Evolutionary conservation across 53 echinoderm and acorn worm genomes (phyloP).

Genomic region (Astropecten irregularis): DNA sequence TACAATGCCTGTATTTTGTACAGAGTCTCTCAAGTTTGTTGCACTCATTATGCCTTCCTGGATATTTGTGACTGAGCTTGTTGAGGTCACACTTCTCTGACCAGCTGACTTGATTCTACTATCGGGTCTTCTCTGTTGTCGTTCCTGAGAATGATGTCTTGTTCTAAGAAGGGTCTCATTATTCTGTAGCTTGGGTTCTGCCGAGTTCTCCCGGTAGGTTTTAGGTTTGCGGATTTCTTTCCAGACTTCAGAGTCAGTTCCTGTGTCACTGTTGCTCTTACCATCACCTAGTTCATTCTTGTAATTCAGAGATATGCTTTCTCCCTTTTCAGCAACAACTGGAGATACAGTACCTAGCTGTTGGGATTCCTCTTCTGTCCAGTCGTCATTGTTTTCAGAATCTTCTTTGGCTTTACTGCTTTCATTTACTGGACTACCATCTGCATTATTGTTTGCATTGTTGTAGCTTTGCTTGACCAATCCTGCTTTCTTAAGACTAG

Average conservation of each 20-base stretch:
- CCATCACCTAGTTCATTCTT: background rate
- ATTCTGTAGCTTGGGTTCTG: background rate
- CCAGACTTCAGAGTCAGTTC: constrained; percentile 27
- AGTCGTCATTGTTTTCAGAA: background rate
- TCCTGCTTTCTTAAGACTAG: constrained; percentile 42
- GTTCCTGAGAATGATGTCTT: background rate
- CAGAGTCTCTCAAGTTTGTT: background rate
- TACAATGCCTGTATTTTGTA: background rate
- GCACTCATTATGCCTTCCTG: background rate
- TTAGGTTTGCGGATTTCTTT: constrained; percentile 36
- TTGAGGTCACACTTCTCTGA: constrained; percentile 14
- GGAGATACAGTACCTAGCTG: background rate
- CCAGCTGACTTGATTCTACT: constrained; percentile 29
- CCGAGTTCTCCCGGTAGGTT: background rate
- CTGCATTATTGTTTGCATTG: constrained; percentile 14
- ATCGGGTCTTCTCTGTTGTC: background rate
- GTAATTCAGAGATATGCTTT: background rate
- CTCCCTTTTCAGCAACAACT: constrained; percentile 17
- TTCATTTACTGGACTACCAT: background rate
- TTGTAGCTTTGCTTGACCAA: background rate
- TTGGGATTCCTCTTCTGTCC: background rate
- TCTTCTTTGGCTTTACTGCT: background rate
- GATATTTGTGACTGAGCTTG: background rate
- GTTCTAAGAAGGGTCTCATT: background rate
- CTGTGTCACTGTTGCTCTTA: constrained; percentile 1